phyloP scores from a whole-genome alignment of 1,140 invertebrate species.

The Leptinotarsa defecta region DNA sequence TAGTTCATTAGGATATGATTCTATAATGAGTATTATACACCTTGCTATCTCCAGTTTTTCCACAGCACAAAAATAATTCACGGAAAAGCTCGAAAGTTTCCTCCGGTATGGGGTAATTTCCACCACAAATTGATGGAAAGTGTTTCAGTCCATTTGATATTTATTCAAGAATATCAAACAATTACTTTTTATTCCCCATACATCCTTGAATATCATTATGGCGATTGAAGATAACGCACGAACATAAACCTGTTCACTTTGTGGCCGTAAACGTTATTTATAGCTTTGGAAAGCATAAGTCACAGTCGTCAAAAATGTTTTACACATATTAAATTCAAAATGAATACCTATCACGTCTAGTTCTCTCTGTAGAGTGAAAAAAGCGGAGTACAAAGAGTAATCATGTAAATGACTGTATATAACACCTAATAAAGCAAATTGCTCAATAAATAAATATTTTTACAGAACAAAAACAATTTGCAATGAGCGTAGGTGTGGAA shows the following conservation, averaged over 20 bases:
- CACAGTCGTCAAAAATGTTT: slow-evolving; percentile 13
- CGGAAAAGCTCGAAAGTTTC: no score
- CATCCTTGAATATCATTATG: slow-evolving; percentile 8
- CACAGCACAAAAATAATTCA: no score
- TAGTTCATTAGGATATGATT: no score
- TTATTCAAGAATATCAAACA: background rate
- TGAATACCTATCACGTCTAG: slow-evolving; percentile 4
- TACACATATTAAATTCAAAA: slow-evolving; percentile 13
- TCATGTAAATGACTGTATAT: slow-evolving; percentile 21
- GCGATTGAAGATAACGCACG: slow-evolving; percentile 5
- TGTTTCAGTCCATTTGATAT: background rate
- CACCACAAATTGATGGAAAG: no score
- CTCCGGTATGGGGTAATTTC: no score
- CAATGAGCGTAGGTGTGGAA: slow-evolving; percentile 11
- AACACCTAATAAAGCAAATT: slow-evolving; percentile 15
- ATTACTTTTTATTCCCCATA: background rate
- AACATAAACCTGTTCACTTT: slow-evolving; percentile 13
- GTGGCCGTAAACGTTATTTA: slow-evolving; percentile 6
- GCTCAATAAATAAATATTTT: slow-evolving; percentile 11
- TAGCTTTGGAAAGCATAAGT: background rate
- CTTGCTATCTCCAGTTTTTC: no score
- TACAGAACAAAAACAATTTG: slow-evolving; percentile 16
- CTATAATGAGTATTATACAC: no score
- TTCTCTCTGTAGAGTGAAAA: slow-evolving; percentile 11
- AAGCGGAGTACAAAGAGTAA: slow-evolving; percentile 13